Percentiles rank a stretch among this genome's conserved stretches.
Evolutionary conservation across 1,140 invertebrate genomes (phyloP).

Genomic region (Drosophila kurseongensis): DNA sequence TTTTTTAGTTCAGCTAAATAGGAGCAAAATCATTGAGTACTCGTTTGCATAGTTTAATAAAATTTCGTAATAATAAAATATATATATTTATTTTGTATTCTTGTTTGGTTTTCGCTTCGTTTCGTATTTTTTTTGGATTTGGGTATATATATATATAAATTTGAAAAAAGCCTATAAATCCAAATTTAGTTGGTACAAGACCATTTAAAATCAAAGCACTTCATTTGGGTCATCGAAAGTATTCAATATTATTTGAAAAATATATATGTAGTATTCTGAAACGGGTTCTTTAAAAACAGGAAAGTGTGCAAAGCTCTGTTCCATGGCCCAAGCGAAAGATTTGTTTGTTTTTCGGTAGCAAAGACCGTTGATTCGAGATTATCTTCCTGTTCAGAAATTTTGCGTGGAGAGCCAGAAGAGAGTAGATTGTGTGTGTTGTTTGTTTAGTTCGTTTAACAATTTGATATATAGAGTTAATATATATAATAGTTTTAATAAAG

Average conservation of each 20-base stretch:
- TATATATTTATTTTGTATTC: constrained; percentile 63
- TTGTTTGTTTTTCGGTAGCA: constrained; percentile 14
- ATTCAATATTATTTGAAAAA: constrained; percentile 37
- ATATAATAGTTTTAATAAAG: constrained; percentile 78
- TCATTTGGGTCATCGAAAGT: constrained; percentile 51
- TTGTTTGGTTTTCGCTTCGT: constrained; percentile 33
- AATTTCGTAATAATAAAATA: constrained; percentile 80
- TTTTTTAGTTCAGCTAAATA: constrained; percentile 74
- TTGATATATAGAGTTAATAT: constrained; percentile 76
- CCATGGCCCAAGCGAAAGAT: constrained; percentile 56
- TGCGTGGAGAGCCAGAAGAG: constrained; percentile 68
- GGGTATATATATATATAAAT: constrained; percentile 68
- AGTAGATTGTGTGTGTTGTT: constrained; percentile 43
- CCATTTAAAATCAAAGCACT: constrained; percentile 70
- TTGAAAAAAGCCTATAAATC: constrained; percentile 79
- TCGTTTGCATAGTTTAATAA: constrained; percentile 79
- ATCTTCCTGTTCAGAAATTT: constrained; percentile 57
- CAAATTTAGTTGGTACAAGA: constrained; percentile 56
- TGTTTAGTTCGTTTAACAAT: constrained; percentile 71
- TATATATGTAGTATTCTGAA: constrained; percentile 43
- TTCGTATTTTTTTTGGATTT: constrained; percentile 25
- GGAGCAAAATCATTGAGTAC: constrained; percentile 79
- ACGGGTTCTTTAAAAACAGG: constrained; percentile 24
- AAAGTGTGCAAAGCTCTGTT: constrained; percentile 52
- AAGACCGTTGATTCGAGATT: constrained; percentile 21